Conservation (phyloP, 2,113 vertebrate species). For the Probosciger aterrimus region DNA sequence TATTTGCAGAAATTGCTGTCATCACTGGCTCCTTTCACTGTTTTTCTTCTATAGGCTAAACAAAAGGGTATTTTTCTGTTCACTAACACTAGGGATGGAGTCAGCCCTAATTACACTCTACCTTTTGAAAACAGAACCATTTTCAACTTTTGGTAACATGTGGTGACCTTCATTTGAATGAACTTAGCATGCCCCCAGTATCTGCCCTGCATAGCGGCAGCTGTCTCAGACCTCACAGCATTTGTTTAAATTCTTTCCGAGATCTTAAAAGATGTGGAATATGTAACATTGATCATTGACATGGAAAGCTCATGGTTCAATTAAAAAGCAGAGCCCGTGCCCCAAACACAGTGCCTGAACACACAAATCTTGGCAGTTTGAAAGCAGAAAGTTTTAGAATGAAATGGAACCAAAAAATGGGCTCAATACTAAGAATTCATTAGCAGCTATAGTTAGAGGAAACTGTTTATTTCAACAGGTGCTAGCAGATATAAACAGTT, state of each 20-base stretch:
- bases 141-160: background rate
- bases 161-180: background rate
- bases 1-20: background rate
- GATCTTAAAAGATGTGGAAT: background rate
- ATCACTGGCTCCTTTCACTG: background rate
- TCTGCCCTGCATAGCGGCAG: background rate
- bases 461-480: constrained; percentile 30
- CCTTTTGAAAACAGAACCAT: background rate
- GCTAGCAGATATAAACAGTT: background rate
- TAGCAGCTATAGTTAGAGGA: background rate
- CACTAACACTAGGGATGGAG: background rate
- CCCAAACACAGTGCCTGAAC: background rate
- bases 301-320: constrained; percentile 12
- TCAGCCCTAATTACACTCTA: background rate
- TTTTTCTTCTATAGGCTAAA: background rate
- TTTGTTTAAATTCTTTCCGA: constrained; percentile 51
- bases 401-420: background rate
- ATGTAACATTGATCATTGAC: background rate
- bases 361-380: background rate
- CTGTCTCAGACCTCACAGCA: constrained; percentile 7
- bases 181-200: background rate
- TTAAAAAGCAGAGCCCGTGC: background rate
- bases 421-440: background rate
- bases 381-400: background rate
- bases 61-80: background rate